Evolutionary conservation across 2,797 vertebrate species (phyloP), one percentile per base, ranked within the genome.

Genomic region (Gymnodraco acuticeps): DNA sequence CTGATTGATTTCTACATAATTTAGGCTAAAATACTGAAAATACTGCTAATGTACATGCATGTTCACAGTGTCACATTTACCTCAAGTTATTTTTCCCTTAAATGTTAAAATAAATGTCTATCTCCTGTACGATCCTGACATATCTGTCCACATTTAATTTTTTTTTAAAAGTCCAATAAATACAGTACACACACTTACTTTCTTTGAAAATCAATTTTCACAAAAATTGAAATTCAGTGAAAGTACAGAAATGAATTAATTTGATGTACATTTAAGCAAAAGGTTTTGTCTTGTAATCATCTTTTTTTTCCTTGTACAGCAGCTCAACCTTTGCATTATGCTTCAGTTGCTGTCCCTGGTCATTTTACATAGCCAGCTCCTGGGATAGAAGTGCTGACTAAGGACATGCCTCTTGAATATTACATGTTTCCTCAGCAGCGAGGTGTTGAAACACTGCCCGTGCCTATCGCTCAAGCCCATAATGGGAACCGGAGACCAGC

Each of bases 381-480:
- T 52, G 52, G 60, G 75, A 52, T 38, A 64, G 78, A 91, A 91
- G 81, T 85, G 93, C 94, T 95, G 94, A 95, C 89, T 93, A 88
- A 92, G 87, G 81, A 80, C 78, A 77, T 70, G 55, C 80, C 85
- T 90, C 70, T 83, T 93, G 91, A 94, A 94, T 94, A 93, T 94
- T 91, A 85, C 84, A 90, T 88, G 90, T 86, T 83, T 88, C 80
- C 65, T 82, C 78, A 75, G 90, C 83, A 82, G 72, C 47, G 73
- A 88, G 89, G 90, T 94, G 93, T 87, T 93, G 87, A 92, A 92
- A 93, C 89, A 83, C 64, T 87, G 85, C 78, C 87, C 69, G 47
- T 83, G 81, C 87, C 93, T 88, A 94, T 94, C 89, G 87, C 92
- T 95, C 93, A 94, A 83, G 78, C 76, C 79, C 65, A 65, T 90